Evolutionary conservation across 2,888 invertebrate genomes (phyloP).

Genomic region (Tiliacea citrago): DNA sequence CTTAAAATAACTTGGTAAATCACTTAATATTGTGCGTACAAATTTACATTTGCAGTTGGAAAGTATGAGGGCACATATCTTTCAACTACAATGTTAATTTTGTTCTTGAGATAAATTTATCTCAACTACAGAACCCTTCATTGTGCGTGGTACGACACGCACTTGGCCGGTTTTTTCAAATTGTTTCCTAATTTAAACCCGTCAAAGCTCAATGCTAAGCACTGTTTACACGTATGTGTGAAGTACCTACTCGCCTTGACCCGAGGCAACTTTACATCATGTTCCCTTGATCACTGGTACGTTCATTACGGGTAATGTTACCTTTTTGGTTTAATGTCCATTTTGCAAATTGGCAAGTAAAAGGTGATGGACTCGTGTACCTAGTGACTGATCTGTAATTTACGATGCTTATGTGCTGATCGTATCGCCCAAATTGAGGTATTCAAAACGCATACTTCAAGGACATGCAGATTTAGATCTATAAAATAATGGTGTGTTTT

Average conservation of each 20-base stretch:
- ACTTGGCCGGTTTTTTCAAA: constrained; percentile 20
- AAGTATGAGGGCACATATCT: too few species aligned
- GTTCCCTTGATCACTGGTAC: constrained; percentile 61
- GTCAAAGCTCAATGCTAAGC: constrained; percentile 63
- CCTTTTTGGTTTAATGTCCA: constrained; percentile 48
- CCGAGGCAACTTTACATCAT: constrained; percentile 45
- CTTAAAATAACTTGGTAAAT: too few species aligned
- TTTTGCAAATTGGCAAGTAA: constrained; percentile 35
- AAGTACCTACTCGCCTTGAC: constrained; percentile 65
- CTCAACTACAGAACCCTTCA: too few species aligned
- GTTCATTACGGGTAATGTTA: constrained; percentile 39
- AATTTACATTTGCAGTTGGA: too few species aligned
- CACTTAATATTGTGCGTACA: too few species aligned
- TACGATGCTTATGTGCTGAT: constrained; percentile 14
- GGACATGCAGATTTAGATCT: constrained; percentile 21
- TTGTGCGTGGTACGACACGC: too few species aligned
- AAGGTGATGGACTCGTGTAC: constrained; percentile 4
- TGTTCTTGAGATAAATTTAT: too few species aligned
- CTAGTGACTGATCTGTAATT: constrained; percentile 21
- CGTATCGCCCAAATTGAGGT: not conserved
- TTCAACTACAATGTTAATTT: too few species aligned
- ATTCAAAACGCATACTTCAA: constrained; percentile 5
- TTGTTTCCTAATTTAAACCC: constrained; percentile 54
- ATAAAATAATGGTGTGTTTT: constrained; percentile 14
- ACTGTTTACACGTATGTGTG: constrained; percentile 53